Percentiles rank a stretch among this genome's conserved stretches.
Evolutionary conservation across 2,113 vertebrate genomes (phyloP).

Genomic region (Nansenia antarctica): DNA sequence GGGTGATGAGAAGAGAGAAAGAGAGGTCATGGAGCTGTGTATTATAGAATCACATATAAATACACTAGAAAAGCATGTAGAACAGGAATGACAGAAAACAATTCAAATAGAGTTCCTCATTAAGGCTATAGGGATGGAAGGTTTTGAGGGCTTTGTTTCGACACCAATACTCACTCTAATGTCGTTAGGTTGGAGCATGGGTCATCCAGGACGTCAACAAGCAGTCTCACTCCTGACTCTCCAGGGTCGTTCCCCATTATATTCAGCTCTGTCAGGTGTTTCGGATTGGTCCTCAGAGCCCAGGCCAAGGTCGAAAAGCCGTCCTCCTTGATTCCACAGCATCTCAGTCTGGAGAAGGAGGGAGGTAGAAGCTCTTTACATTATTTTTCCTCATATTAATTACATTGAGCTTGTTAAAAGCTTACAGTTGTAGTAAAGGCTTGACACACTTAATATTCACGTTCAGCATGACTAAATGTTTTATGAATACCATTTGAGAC

Average conservation of each 20-base stretch:
- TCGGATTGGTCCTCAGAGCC: constrained; percentile 44
- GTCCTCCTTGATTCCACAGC: constrained; percentile 39
- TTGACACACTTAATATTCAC: too few species aligned
- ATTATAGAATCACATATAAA: too few species aligned
- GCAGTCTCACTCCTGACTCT: background rate
- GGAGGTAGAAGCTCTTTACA: background rate
- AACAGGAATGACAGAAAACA: too few species aligned
- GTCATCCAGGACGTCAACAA: constrained; percentile 28
- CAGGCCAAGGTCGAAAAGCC: constrained; percentile 37
- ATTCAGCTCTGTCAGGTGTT: constrained; percentile 44
- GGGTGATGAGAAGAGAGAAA: too few species aligned
- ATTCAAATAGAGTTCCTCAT: too few species aligned
- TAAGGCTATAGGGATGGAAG: too few species aligned
- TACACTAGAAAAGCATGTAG: too few species aligned
- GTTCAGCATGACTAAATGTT: background rate
- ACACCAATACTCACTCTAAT: constrained; percentile 46
- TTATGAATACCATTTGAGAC: background rate
- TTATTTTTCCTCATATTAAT: too few species aligned
- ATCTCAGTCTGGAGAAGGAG: constrained; percentile 43
- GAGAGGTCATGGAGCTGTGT: too few species aligned
- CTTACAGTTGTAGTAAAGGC: too few species aligned
- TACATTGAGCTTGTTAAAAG: too few species aligned
- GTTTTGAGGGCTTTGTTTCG: background rate
- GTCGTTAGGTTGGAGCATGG: constrained; percentile 27
- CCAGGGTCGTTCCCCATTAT: constrained; percentile 58